phyloP scores from a whole-genome alignment of 2,113 vertebrate genomes.

The Odocoileus hemionus region DNA sequence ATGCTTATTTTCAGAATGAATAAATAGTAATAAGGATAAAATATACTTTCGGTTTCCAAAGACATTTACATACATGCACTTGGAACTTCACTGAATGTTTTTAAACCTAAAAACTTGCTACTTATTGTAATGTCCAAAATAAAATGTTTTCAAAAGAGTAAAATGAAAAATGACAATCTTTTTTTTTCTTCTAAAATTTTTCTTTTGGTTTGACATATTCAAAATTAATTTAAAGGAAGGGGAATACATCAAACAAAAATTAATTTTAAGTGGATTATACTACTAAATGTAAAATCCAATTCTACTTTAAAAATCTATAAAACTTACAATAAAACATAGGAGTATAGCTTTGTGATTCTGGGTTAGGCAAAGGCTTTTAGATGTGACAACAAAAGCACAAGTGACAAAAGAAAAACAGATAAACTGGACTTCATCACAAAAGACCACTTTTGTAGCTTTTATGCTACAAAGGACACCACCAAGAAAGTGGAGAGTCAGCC shows the following conservation, averaged over 20 bases:
- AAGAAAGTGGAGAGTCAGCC: neutral
- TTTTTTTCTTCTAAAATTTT: neutral
- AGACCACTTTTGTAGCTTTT: neutral
- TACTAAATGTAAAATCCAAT: neutral
- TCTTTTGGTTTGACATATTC: neutral
- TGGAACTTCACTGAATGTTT: neutral
- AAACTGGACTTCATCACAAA: neutral
- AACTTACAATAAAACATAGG: neutral
- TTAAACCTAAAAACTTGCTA: neutral
- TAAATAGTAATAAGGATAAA: neutral
- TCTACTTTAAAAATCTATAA: neutral
- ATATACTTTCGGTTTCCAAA: neutral
- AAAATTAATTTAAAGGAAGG: neutral
- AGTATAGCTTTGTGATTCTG: neutral
- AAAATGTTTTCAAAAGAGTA: neutral
- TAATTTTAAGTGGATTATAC: neutral
- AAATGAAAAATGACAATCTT: neutral
- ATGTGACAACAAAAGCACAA: neutral
- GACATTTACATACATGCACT: neutral
- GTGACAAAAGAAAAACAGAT: neutral
- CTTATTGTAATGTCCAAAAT: neutral
- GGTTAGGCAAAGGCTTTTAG: neutral
- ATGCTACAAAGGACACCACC: neutral
- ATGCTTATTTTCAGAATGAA: neutral
- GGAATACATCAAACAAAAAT: neutral